These are phyloP conservation scores for Eustalomyia histrio DNA, from an alignment of 2,888 invertebrate species.

Conservation along the genomic window DNA sequence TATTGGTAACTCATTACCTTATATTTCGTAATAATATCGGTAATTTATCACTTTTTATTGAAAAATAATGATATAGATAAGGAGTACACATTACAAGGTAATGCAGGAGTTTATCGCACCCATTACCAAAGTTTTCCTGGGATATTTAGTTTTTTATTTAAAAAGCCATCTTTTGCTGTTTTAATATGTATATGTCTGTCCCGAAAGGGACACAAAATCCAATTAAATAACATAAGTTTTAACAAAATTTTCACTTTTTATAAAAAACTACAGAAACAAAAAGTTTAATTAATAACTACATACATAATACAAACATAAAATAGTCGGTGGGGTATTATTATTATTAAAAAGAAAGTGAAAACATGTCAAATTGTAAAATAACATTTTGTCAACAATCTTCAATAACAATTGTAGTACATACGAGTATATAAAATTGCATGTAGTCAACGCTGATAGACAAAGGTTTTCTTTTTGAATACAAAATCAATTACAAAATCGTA, in stretches of 20 bases:
- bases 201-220: background rate
- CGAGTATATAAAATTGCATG: slow-evolving; percentile 45
- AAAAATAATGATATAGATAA: no score
- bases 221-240: background rate
- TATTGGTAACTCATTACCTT: no score
- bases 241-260: slow-evolving; percentile 28
- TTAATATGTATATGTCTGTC: no score
- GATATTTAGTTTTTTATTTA: no score
- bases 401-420: slow-evolving; percentile 41
- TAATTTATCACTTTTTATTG: no score
- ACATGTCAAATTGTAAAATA: slow-evolving; percentile 20
- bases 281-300: slow-evolving; percentile 10
- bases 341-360: slow-evolving; percentile 34
- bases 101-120: no score
- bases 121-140: no score
- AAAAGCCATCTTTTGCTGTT: no score
- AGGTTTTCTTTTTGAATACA: slow-evolving; percentile 41
- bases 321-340: background rate
- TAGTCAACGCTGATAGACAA: slow-evolving; percentile 20
- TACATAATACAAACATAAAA: background rate
- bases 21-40: no score
- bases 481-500: slow-evolving; percentile 62
- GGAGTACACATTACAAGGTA: no score
- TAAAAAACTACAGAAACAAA: slow-evolving; percentile 2
- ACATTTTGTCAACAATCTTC: slow-evolving; percentile 43